Conservation (phyloP, 2,113 vertebrate species). For the Zosterops hypoxanthus region DNA sequence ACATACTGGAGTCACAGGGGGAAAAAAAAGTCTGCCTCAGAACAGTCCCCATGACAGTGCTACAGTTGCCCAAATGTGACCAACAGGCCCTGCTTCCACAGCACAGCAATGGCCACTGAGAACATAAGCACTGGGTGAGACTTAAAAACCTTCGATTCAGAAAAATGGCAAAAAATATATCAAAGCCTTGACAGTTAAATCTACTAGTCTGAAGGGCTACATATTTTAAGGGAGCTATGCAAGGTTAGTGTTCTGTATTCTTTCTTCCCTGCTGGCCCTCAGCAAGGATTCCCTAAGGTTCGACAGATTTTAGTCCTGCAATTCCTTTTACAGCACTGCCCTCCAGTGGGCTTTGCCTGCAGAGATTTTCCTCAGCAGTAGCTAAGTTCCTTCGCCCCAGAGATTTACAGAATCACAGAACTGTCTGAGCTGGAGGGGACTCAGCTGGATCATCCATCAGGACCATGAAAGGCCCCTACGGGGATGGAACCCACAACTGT, state of each 20-base stretch:
- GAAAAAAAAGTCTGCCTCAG: not conserved
- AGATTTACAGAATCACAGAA: too few relatives aligned
- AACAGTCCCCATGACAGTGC: rapidly evolving
- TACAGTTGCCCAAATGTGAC: not conserved
- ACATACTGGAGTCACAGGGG: not conserved
- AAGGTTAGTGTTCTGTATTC: rapidly evolving
- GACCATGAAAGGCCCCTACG: not conserved
- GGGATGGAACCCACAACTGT: not conserved
- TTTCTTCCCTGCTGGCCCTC: too few relatives aligned
- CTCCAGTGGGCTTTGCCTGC: constrained; percentile 39
- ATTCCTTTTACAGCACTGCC: constrained; percentile 71
- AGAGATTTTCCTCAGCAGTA: rapidly evolving
- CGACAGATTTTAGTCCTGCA: rapidly evolving
- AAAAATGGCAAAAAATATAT: rapidly evolving
- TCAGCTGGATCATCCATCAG: not conserved
- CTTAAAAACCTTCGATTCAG: not conserved
- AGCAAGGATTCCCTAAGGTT: rapidly evolving
- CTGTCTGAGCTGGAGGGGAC: not conserved
- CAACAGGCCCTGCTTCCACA: too few relatives aligned
- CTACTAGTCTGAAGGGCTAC: not conserved
- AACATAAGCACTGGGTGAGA: rapidly evolving
- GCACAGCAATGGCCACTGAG: rapidly evolving
- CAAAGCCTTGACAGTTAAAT: not conserved
- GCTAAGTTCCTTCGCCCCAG: not conserved
- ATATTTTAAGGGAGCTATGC: not conserved